Evolutionary conservation across 2,113 vertebrate genomes (phyloP).

Genomic region (Myiopsitta monachus): DNA sequence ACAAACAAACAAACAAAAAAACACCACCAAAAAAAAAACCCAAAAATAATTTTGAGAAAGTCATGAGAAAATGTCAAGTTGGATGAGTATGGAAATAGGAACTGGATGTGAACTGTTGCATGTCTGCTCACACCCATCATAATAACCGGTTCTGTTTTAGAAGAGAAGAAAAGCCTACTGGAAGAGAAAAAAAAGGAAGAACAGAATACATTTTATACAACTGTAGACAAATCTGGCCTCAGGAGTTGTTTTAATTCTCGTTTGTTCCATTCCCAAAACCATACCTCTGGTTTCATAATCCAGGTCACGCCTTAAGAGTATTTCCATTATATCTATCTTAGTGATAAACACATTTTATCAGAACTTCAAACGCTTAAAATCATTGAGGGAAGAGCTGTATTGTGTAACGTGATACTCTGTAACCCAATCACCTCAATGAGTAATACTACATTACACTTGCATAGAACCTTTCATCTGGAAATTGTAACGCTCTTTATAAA

Average conservation of each 20-base stretch:
- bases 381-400: conserved; percentile 70
- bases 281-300: conserved; percentile 69
- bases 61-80: conserved; percentile 56
- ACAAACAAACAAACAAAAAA: not conserved
- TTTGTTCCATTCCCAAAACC: conserved; percentile 71
- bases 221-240: conserved; percentile 65
- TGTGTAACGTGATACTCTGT: conserved; percentile 73
- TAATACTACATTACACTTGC: conserved; percentile 66
- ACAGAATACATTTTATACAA: conserved; percentile 52
- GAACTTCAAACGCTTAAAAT: conserved; percentile 68
- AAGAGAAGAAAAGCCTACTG: conserved; percentile 61
- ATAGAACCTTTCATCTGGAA: conserved; percentile 72
- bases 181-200: conserved; percentile 59
- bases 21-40: not conserved
- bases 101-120: conserved; percentile 64
- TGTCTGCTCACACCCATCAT: conserved; percentile 43
- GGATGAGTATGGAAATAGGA: conserved; percentile 55
- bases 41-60: conserved; percentile 36
- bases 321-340: conserved; percentile 66
- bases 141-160: conserved; percentile 66
- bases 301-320: conserved; percentile 67
- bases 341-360: conserved; percentile 72
- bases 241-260: conserved; percentile 71
- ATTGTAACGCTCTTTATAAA: conserved; percentile 67
- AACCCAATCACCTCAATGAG: conserved; percentile 67